A percentile compares a stretch with the other conserved stretches of the same genome.
Conservation (phyloP, 2,888 invertebrate genomes). For the Herminia tarsipennalis region DNA sequence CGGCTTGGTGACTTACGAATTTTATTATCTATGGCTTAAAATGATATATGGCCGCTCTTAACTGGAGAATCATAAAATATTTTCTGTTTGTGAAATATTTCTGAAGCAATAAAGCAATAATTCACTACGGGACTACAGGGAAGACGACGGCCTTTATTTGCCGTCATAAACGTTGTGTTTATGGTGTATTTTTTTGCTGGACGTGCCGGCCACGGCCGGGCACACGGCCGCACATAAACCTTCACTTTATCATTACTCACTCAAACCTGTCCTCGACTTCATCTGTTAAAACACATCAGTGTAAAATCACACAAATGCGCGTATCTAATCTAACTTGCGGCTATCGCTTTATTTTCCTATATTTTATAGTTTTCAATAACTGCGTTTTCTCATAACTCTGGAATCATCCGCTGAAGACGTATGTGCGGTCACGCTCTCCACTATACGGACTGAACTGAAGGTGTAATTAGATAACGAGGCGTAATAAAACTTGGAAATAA, state of each 20-base stretch:
- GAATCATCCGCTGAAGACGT: slow-evolving; percentile 28
- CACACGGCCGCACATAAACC: slow-evolving; percentile 73
- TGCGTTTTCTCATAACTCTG: slow-evolving; percentile 29
- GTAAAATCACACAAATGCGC: slow-evolving; percentile 22
- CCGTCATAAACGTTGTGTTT: slow-evolving; percentile 83
- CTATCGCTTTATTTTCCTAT: slow-evolving; percentile 42
- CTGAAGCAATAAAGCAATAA: slow-evolving; percentile 86
- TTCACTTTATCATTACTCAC: slow-evolving; percentile 68
- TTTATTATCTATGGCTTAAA: slow-evolving; percentile 86
- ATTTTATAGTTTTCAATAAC: slow-evolving; percentile 41
- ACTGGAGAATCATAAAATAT: slow-evolving; percentile 85
- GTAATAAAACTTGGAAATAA: slow-evolving; percentile 5
- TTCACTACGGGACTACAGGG: slow-evolving; percentile 84
- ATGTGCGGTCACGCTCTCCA: slow-evolving; percentile 34
- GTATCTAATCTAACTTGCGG: slow-evolving; percentile 25
- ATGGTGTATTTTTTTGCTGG: slow-evolving; percentile 81
- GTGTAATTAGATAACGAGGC: slow-evolving; percentile 13
- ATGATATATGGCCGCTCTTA: slow-evolving; percentile 84
- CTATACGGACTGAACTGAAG: neutral
- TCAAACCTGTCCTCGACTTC: slow-evolving; percentile 58
- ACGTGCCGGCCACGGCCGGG: slow-evolving; percentile 40
- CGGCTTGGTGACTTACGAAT: slow-evolving; percentile 80
- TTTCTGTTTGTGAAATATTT: slow-evolving; percentile 86
- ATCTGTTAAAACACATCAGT: slow-evolving; percentile 36
- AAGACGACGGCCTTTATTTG: slow-evolving; percentile 84